Conservation (phyloP, 2,113 vertebrate genomes). For the Hippopotamus amphibius region DNA sequence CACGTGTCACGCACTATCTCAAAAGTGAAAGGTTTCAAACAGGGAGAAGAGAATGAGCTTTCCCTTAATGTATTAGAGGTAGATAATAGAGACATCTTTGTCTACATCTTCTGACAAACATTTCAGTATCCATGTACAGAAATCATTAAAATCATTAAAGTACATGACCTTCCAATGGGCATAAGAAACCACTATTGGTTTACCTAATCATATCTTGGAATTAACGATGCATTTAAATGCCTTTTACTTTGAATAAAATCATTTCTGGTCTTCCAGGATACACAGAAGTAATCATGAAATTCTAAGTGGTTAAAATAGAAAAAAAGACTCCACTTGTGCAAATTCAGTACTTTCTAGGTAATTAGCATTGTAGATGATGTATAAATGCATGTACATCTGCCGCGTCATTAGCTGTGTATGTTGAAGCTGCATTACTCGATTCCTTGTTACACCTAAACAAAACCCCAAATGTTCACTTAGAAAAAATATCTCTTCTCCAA, state of each 20-base stretch:
- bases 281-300: not conserved
- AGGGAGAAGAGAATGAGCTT: not conserved
- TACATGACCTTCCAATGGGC: not conserved
- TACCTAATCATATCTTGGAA: not conserved
- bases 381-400: accelerated
- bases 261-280: not conserved
- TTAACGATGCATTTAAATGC: not conserved
- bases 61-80: not conserved
- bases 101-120: not conserved
- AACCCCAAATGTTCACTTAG: not conserved
- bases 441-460: not conserved
- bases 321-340: not conserved
- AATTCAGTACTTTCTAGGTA: not conserved
- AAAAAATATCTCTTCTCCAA: not conserved
- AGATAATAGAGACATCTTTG: not conserved
- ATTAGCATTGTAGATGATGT: not conserved
- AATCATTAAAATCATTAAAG: constrained; percentile 5
- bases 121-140: not conserved
- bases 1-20: not conserved
- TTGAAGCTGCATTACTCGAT: not conserved
- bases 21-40: not conserved
- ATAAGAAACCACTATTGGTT: not conserved
- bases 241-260: constrained; percentile 27
- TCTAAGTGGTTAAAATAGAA: constrained; percentile 9
- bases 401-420: not conserved